Evolutionary conservation across 2,888 invertebrate genomes (phyloP).

Genomic region (Eupithecia abbreviata): DNA sequence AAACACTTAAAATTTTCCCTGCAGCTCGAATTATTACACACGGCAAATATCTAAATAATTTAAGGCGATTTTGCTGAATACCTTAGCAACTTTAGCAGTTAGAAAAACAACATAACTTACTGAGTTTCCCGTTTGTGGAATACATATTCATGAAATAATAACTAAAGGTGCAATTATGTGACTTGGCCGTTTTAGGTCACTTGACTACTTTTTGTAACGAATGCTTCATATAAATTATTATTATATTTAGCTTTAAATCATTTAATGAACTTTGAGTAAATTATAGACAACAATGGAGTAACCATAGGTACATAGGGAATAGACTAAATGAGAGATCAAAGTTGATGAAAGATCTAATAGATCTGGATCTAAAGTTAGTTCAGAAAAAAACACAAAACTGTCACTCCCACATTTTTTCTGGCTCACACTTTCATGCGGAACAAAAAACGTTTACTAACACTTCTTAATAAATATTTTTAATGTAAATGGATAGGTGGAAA

Average conservation of each 20-base stretch:
- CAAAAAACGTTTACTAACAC: neutral
- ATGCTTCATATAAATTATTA: too few relatives aligned
- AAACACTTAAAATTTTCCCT: slow-evolving; percentile 34
- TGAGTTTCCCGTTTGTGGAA: slow-evolving; percentile 27
- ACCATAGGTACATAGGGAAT: neutral
- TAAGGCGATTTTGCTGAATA: slow-evolving; percentile 26
- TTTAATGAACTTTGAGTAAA: neutral
- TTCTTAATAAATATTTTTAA: slow-evolving; percentile 3
- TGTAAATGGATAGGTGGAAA: slow-evolving; percentile 14
- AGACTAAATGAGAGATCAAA: neutral
- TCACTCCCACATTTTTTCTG: neutral
- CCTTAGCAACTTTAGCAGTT: slow-evolving; percentile 2
- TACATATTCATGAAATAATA: slow-evolving; percentile 28
- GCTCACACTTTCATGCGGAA: slow-evolving; percentile 3
- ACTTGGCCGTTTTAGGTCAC: slow-evolving; percentile 12
- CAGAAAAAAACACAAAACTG: neutral
- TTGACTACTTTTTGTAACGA: neutral
- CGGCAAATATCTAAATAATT: slow-evolving; percentile 31
- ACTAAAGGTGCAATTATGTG: slow-evolving; percentile 8
- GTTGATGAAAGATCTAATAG: neutral
- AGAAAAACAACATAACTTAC: slow-evolving; percentile 26
- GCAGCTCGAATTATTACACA: slow-evolving; percentile 32
- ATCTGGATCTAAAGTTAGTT: neutral
- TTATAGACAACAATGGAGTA: neutral
- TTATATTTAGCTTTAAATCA: too few relatives aligned